Conservation (phyloP, 2,113 vertebrate species). For the Ameiurus melas region DNA sequence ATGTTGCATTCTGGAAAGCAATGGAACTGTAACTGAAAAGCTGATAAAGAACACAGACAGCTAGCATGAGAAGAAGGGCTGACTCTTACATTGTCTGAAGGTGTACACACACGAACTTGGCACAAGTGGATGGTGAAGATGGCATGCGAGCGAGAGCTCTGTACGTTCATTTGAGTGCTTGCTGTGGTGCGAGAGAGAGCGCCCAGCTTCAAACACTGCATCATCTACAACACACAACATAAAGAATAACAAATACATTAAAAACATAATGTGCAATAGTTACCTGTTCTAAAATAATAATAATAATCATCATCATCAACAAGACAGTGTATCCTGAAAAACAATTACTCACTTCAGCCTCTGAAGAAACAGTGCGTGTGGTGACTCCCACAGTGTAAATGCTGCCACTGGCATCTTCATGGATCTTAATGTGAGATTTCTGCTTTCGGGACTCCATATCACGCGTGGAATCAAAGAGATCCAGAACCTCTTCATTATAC, state of each 20-base stretch:
- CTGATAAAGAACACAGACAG: not conserved
- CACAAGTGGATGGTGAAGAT: constrained; percentile 97
- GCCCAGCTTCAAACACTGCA: constrained; percentile 95
- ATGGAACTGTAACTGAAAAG: not conserved
- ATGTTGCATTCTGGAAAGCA: not conserved
- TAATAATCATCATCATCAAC: not conserved
- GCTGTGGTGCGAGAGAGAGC: constrained; percentile 94
- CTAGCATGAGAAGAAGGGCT: not conserved
- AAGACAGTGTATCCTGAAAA: not conserved
- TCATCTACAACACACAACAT: constrained; percentile 78
- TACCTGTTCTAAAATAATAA: not conserved
- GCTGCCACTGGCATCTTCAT: constrained; percentile 88
- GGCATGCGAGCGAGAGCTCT: constrained; percentile 95
- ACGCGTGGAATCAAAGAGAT: constrained; percentile 91
- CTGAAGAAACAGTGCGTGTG: constrained; percentile 85
- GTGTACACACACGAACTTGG: constrained; percentile 87
- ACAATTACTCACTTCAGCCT: constrained; percentile 76
- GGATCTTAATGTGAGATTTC: constrained; percentile 95
- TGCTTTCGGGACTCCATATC: constrained; percentile 89
- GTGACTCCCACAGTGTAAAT: constrained; percentile 98
- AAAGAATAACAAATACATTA: not conserved
- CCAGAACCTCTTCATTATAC: constrained; percentile 78
- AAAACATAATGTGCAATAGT: not conserved
- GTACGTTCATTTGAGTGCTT: constrained; percentile 99
- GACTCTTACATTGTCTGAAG: constrained; percentile 77